These are phyloP conservation scores for Sclerodermus sp. DNA, from an alignment of 2,888 invertebrate species.

Conservation along the genomic window DNA sequence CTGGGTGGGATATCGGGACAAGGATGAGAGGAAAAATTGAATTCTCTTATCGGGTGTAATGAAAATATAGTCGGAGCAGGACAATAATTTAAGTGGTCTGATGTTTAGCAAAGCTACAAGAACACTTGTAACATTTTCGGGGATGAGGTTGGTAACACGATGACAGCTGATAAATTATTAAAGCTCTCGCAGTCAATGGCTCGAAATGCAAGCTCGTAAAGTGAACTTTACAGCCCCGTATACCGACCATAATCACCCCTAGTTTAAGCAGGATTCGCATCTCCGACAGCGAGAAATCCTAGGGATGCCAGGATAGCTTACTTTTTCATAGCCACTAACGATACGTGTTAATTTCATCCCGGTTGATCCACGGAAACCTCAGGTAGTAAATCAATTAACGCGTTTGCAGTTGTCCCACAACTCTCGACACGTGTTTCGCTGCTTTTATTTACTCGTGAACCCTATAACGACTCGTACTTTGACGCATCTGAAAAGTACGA, in stretches of 20 bases:
- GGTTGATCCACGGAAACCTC: conserved; percentile 11
- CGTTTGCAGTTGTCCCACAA: conserved; percentile 3
- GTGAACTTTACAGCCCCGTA: conserved; percentile 40
- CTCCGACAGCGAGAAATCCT: too few species aligned
- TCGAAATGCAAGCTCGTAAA: conserved; percentile 44
- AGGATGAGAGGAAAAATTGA: too few species aligned
- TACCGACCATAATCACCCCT: conserved; percentile 39
- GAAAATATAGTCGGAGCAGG: too few species aligned
- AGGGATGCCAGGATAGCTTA: conserved; percentile 3
- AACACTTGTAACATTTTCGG: conserved; percentile 18
- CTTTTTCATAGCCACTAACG: conserved; percentile 20
- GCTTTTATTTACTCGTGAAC: too few species aligned
- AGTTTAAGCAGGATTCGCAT: neutral
- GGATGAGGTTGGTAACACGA: neutral
- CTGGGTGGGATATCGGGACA: too few species aligned
- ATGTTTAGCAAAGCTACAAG: too few species aligned
- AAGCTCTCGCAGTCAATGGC: conserved; percentile 33
- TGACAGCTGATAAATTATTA: conserved; percentile 35
- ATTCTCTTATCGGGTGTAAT: too few species aligned
- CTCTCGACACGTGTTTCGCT: conserved; percentile 4
- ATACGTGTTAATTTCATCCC: conserved; percentile 18
- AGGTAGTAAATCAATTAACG: conserved; percentile 27
- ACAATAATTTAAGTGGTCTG: too few species aligned
- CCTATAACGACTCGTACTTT: too few species aligned
- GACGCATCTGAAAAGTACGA: too few species aligned